Percentiles rank a stretch among this genome's conserved stretches.
phyloP scores from a whole-genome alignment of 2,888 invertebrate species.

The Ypsolopha scabrella region DNA sequence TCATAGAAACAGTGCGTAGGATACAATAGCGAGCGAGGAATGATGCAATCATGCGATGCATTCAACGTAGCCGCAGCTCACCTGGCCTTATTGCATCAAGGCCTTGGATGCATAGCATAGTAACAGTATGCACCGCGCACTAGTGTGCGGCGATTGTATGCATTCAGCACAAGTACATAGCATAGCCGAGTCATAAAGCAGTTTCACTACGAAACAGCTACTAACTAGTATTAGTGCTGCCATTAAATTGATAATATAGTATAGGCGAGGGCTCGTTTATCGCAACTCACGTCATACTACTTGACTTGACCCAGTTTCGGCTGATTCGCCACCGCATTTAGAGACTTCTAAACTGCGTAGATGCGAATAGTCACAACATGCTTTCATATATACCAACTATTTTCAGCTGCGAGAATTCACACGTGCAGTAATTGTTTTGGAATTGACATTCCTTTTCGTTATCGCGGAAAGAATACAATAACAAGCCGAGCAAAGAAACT shows the following conservation, averaged over 20 bases:
- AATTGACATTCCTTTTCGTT: neutral
- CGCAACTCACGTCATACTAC: constrained; percentile 53
- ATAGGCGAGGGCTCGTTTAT: constrained; percentile 53
- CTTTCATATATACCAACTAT: neutral
- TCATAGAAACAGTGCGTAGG: neutral
- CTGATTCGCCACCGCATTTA: constrained; percentile 53
- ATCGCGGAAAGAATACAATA: neutral
- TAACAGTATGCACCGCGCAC: constrained; percentile 23
- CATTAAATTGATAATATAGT: constrained; percentile 47
- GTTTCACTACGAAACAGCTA: neutral
- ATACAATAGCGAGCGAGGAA: neutral
- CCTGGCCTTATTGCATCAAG: constrained; percentile 54
- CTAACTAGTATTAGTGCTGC: neutral
- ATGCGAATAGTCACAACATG: no score
- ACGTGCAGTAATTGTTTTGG: neutral
- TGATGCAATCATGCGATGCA: constrained; percentile 47
- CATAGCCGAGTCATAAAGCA: neutral
- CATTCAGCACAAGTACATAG: constrained; percentile 11
- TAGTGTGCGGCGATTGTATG: constrained; percentile 43
- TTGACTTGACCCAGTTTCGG: constrained; percentile 62
- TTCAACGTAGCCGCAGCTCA: constrained; percentile 40
- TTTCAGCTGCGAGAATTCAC: neutral
- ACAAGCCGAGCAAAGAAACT: neutral
- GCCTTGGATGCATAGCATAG: constrained; percentile 45
- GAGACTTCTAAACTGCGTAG: constrained; percentile 5